A percentile compares a stretch with the other conserved stretches of the same genome.
These are phyloP conservation scores for Mimumesa dahlbomi DNA, from an alignment of 2,888 invertebrate species.

Conservation along the genomic window DNA sequence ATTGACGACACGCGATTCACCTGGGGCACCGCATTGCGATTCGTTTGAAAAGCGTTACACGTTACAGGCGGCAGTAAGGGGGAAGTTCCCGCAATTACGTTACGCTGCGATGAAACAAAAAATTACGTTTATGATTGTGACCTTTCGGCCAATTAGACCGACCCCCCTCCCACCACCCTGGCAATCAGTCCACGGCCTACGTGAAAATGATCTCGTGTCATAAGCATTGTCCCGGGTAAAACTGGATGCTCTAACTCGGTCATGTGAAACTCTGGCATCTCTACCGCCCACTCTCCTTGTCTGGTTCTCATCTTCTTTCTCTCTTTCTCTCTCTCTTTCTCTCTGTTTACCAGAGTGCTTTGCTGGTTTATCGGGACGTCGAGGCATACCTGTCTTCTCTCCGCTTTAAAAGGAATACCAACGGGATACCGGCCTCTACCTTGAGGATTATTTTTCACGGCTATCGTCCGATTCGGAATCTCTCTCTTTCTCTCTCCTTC, in stretches of 20 bases:
- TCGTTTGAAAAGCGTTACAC: too few species aligned
- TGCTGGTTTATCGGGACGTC: not conserved
- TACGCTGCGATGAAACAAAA: slow-evolving; percentile 11
- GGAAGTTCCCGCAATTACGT: slow-evolving; percentile 43
- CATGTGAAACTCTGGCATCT: slow-evolving; percentile 70
- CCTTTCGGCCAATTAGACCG: slow-evolving; percentile 74
- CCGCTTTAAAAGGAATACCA: slow-evolving; percentile 28
- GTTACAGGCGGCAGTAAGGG: too few species aligned
- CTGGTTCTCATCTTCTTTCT: slow-evolving; percentile 29
- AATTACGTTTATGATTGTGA: slow-evolving; percentile 75
- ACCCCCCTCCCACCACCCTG: slow-evolving; percentile 30
- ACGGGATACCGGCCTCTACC: slow-evolving; percentile 61
- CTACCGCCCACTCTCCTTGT: slow-evolving; percentile 24
- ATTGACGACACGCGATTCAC: too few species aligned
- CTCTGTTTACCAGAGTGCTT: slow-evolving; percentile 15
- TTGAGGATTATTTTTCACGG: slow-evolving; percentile 60
- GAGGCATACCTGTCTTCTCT: slow-evolving; percentile 11
- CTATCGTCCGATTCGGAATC: too few species aligned
- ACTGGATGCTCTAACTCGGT: slow-evolving; percentile 68
- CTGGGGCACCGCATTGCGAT: too few species aligned
- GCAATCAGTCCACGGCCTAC: slow-evolving; percentile 60
- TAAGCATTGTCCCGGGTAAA: slow-evolving; percentile 59
- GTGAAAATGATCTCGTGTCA: slow-evolving; percentile 71
- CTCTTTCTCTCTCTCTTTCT: slow-evolving; percentile 15
- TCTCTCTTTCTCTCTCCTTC: too few species aligned